Evolutionary conservation across 2,888 invertebrate species (phyloP), one percentile per base, ranked within the genome.

Genomic region (Meloe dianella): DNA sequence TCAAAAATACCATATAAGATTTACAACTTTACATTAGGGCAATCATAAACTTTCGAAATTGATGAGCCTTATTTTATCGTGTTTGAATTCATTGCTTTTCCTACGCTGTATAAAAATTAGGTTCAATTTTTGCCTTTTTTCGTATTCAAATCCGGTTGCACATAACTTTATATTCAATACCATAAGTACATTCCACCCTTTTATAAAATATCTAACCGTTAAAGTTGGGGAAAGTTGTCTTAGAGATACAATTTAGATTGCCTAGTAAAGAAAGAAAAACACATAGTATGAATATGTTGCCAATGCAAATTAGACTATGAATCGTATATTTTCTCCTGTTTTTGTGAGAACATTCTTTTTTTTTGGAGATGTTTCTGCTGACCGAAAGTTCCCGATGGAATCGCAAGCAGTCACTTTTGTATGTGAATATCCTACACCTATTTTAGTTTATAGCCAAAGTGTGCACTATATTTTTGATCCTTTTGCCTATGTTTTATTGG

Each of bases 161-260:
- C 77, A 77, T 79, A 79, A 80, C 78, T 80, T 78, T 78, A 80
- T 78, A 79, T 79, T 80, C 79, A 78, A 79, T 78, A 78, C 79
- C 78, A 74, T 76, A 76, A 75, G 74, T 75, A 75, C 72, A 64
- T 72, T 72, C 74, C 58, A 72, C 73, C 71, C 71, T 67, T 64
- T 54, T 58, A 66, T 67, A 72, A 73, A 73, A 70, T 60, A 69
- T 60, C 61, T 63, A 68, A 63, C 68, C 65, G 66, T 69, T 67
- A 69, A 35, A 30, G 68, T 63, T 62, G 60, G 63, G 63, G 60
- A 68, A 63, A 65, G 68, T 68, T 63, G 54, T 68, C 65, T 64
- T 47, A 57, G 60, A 35, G n/a, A 30, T 30, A 60, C 8, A 10
- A 35, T 29, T 12, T 60, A 12, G 14, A 27, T n/a, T 1, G 5